These are phyloP conservation scores for Drosophila engyochracea DNA, from an alignment of 2,888 invertebrate genomes.

Conservation along the genomic window DNA sequence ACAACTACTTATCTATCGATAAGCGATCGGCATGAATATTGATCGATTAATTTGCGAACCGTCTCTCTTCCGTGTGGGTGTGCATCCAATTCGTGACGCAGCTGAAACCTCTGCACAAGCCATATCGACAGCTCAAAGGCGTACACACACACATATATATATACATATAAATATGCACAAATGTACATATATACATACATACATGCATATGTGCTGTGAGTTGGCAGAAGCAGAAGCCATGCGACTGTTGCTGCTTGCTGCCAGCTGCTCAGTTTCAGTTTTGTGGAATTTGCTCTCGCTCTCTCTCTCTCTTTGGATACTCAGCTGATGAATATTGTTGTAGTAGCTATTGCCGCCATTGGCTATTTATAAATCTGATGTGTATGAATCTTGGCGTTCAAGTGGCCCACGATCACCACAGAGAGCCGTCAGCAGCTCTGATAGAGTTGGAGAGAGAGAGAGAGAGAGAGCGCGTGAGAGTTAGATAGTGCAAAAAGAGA, in stretches of 20 bases:
- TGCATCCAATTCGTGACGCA: slow-evolving; percentile 36
- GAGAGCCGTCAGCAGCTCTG: slow-evolving; percentile 25
- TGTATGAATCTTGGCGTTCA: slow-evolving; percentile 66
- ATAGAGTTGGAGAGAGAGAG: slow-evolving; percentile 10
- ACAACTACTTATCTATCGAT: slow-evolving; percentile 26
- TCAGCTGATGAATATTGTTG: slow-evolving; percentile 48
- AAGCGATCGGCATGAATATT: slow-evolving; percentile 10
- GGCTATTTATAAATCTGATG: slow-evolving; percentile 78
- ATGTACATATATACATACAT: neutral
- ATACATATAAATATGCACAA: neutral
- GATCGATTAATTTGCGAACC: slow-evolving; percentile 14
- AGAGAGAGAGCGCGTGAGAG: slow-evolving; percentile 15
- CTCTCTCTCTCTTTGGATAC: slow-evolving; percentile 37
- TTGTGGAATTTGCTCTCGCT: slow-evolving; percentile 55
- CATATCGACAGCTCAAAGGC: slow-evolving; percentile 34
- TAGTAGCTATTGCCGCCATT: slow-evolving; percentile 42
- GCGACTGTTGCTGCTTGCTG: slow-evolving; percentile 50
- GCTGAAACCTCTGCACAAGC: slow-evolving; percentile 28
- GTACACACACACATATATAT: slow-evolving; percentile 3
- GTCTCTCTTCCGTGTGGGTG: slow-evolving; percentile 36
- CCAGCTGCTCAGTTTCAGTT: slow-evolving; percentile 17
- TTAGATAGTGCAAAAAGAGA: slow-evolving; percentile 6
- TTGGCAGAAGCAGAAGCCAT: slow-evolving; percentile 65
- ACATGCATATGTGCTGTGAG: slow-evolving; percentile 30
- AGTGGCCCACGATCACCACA: slow-evolving; percentile 48